These are phyloP conservation scores for Phoeniculus purpureus DNA, from an alignment of 2,797 vertebrate genomes.

Conservation along the genomic window DNA sequence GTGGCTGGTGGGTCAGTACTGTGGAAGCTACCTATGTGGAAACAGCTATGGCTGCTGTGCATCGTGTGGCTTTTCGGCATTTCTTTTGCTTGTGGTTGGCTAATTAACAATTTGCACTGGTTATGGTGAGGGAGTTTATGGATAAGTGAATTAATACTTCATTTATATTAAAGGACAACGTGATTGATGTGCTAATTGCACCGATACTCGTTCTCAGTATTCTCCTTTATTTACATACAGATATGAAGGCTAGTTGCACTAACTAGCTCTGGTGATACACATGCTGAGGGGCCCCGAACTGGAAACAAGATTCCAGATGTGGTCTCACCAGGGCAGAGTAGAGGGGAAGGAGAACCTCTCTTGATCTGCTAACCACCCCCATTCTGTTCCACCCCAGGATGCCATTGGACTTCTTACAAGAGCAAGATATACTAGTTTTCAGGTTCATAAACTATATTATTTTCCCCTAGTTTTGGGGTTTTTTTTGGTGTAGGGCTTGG, in stretches of 20 bases:
- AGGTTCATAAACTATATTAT: background rate
- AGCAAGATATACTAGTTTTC: background rate
- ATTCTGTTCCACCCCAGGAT: too few species aligned
- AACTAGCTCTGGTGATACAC: background rate
- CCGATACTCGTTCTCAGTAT: constrained; percentile 26
- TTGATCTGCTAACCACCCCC: too few species aligned
- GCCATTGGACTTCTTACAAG: background rate
- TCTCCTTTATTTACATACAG: constrained; percentile 32
- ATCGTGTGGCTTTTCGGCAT: background rate
- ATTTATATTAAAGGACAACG: constrained; percentile 16
- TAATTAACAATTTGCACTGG: constrained; percentile 45
- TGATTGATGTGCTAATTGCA: constrained; percentile 62
- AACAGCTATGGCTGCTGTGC: background rate
- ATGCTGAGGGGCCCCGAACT: background rate
- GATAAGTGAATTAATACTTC: constrained; percentile 37
- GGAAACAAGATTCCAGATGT: too few species aligned
- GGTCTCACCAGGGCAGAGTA: too few species aligned
- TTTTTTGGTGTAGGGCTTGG: rapidly evolving
- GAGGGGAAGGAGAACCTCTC: too few species aligned
- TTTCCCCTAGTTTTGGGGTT: background rate
- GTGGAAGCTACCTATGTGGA: background rate
- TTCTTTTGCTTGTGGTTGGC: background rate
- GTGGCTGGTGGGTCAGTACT: rapidly evolving
- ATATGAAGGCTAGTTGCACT: constrained; percentile 23
- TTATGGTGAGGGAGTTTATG: background rate